phyloP scores from a whole-genome alignment of 2,797 vertebrate genomes.

The Craterocephalus amniculus region DNA sequence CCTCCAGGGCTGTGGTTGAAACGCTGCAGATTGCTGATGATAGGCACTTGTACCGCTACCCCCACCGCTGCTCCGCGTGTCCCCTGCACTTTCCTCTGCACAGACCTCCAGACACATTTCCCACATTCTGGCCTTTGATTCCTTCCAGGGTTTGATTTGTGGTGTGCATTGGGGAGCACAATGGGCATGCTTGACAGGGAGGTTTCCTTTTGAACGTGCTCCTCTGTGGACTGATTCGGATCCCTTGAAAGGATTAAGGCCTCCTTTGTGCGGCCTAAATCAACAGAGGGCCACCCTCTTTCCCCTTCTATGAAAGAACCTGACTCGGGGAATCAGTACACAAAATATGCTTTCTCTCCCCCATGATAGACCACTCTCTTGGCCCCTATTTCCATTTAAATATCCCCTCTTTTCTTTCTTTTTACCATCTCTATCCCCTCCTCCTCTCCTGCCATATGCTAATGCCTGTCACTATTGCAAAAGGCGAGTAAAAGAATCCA shows the following conservation, averaged over 20 bases:
- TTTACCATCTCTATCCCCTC: slow-evolving; percentile 80
- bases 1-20: slow-evolving; percentile 70
- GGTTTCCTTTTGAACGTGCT: slow-evolving; percentile 88
- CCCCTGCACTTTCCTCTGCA: slow-evolving; percentile 32
- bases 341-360: slow-evolving; percentile 90
- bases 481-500: slow-evolving; percentile 86
- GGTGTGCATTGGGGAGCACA: slow-evolving; percentile 88
- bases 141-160: slow-evolving; percentile 90
- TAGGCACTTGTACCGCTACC: slow-evolving; percentile 56
- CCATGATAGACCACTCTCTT: slow-evolving; percentile 89
- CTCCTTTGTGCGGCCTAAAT: slow-evolving; percentile 95
- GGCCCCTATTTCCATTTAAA: slow-evolving; percentile 96
- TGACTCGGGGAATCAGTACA: slow-evolving; percentile 91
- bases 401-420: slow-evolving; percentile 86
- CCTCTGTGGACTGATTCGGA: slow-evolving; percentile 91
- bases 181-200: slow-evolving; percentile 88
- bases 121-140: slow-evolving; percentile 94
- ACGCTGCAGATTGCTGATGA: slow-evolving; percentile 75
- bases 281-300: slow-evolving; percentile 91
- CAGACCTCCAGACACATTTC: slow-evolving; percentile 81
- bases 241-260: slow-evolving; percentile 96
- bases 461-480: slow-evolving; percentile 86
- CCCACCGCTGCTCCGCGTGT: slow-evolving; percentile 42
- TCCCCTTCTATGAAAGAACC: slow-evolving; percentile 82
- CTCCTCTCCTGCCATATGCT: slow-evolving; percentile 90